Percentiles rank a stretch among this genome's conserved stretches.
These are phyloP conservation scores for Eumaeus atala DNA, from an alignment of 1,140 invertebrate genomes.

Conservation along the genomic window DNA sequence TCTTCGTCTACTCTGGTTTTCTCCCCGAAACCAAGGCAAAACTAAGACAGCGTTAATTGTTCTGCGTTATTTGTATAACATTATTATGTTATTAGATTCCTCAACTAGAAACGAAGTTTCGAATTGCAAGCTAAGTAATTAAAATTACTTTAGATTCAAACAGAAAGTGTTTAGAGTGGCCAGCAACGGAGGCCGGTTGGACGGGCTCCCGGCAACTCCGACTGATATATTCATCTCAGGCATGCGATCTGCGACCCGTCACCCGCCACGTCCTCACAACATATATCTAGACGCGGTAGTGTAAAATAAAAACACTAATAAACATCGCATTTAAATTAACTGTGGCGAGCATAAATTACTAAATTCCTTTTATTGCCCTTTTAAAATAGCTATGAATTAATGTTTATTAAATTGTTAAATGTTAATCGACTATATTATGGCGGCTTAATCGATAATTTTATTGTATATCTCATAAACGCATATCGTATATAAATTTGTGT, in stretches of 20 bases:
- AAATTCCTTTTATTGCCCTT: conserved; percentile 50
- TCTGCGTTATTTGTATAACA: background rate
- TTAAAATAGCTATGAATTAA: conserved; percentile 54
- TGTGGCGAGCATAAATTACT: conserved; percentile 47
- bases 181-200: conserved; percentile 39
- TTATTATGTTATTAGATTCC: conserved; percentile 3
- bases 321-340: conserved; percentile 50
- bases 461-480: too few relatives aligned
- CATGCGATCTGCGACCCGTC: conserved; percentile 69
- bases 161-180: conserved; percentile 49
- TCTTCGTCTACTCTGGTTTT: too few relatives aligned
- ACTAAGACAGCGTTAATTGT: too few relatives aligned
- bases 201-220: conserved; percentile 49
- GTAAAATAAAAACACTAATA: conserved; percentile 32
- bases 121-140: conserved; percentile 63
- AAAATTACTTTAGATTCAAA: conserved; percentile 71
- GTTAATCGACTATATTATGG: conserved; percentile 24
- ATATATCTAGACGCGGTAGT: conserved; percentile 4
- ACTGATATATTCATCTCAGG: conserved; percentile 66
- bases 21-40: too few relatives aligned
- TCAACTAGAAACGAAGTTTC: conserved; percentile 17
- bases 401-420: conserved; percentile 47
- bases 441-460: background rate
- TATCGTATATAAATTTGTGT: too few relatives aligned
- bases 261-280: conserved; percentile 33